Percentiles rank a stretch among this genome's conserved stretches.
phyloP scores from a whole-genome alignment of 2,888 invertebrate genomes.

The Drosophila yooni region DNA sequence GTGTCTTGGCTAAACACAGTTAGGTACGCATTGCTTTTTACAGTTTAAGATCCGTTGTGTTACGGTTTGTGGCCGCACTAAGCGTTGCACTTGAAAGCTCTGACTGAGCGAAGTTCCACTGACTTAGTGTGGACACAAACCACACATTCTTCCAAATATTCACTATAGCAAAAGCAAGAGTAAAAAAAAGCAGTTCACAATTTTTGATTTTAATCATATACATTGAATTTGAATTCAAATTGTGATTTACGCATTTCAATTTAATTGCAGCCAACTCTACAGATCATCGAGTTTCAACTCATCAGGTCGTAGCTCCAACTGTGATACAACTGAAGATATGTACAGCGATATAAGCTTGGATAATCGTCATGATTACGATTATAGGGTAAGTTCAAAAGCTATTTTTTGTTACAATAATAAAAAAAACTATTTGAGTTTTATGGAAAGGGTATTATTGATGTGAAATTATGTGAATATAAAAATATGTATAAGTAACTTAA shows the following conservation, averaged over 20 bases:
- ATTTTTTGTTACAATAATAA: slow-evolving; percentile 1
- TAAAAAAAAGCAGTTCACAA: neutral
- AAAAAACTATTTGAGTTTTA: neutral
- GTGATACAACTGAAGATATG: slow-evolving; percentile 97
- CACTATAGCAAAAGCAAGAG: slow-evolving; percentile 15
- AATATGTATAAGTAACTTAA: neutral
- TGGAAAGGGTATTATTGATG: neutral
- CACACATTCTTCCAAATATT: neutral
- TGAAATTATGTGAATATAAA: neutral
- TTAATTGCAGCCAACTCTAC: slow-evolving; percentile 90
- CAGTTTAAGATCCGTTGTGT: neutral
- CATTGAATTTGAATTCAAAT: slow-evolving; percentile 9
- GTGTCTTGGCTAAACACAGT: slow-evolving; percentile 48
- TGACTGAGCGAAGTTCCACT: neutral
- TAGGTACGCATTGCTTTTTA: slow-evolving; percentile 22
- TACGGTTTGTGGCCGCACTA: slow-evolving; percentile 24
- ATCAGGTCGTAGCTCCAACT: slow-evolving; percentile 95
- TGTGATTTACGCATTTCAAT: slow-evolving; percentile 30
- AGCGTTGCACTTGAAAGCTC: neutral
- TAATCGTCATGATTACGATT: slow-evolving; percentile 96
- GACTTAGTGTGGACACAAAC: slow-evolving; percentile 23
- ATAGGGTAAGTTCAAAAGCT: slow-evolving; percentile 89
- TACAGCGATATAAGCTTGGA: slow-evolving; percentile 97
- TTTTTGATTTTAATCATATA: neutral
- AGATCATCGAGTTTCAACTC: slow-evolving; percentile 97